Percentiles rank a stretch among this genome's conserved stretches.
Evolutionary conservation across 2,113 vertebrate genomes (phyloP).

Genomic region (Corythaixoides concolor): DNA sequence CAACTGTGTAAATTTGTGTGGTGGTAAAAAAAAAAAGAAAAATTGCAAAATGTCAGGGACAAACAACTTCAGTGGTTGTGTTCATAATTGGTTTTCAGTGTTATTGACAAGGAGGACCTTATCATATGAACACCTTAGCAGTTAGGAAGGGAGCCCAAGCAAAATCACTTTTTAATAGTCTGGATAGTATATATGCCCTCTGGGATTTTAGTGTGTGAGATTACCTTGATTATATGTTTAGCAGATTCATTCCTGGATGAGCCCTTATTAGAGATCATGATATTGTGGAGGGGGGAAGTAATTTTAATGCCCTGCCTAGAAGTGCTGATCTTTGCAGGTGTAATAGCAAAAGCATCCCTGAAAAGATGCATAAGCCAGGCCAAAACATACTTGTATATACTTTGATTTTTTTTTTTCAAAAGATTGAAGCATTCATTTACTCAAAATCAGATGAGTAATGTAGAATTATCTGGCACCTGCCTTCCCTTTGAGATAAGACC

Average conservation of each 20-base stretch:
- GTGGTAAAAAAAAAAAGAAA: not conserved
- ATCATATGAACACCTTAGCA: not conserved
- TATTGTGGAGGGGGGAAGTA: too few species aligned
- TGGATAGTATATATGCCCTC: not conserved
- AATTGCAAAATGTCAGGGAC: not conserved
- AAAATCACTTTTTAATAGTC: not conserved
- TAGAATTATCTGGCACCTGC: not conserved
- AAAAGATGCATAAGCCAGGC: not conserved
- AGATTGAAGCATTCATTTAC: not conserved
- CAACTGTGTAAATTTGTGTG: not conserved
- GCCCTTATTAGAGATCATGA: not conserved
- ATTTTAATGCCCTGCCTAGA: not conserved
- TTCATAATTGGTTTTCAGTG: not conserved
- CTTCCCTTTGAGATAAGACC: too few species aligned
- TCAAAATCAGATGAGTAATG: not conserved
- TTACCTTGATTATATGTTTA: not conserved
- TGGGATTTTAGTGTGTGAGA: not conserved
- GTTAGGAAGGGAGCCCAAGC: not conserved
- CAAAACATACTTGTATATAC: not conserved
- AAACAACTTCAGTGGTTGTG: not conserved
- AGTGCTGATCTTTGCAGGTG: not conserved
- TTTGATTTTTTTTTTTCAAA: not conserved
- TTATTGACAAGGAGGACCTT: not conserved
- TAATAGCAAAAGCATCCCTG: not conserved
- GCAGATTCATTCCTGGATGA: not conserved